These are phyloP conservation scores for Melanostigma gelatinosum DNA, from an alignment of 2,113 vertebrate species.

Conservation along the genomic window DNA sequence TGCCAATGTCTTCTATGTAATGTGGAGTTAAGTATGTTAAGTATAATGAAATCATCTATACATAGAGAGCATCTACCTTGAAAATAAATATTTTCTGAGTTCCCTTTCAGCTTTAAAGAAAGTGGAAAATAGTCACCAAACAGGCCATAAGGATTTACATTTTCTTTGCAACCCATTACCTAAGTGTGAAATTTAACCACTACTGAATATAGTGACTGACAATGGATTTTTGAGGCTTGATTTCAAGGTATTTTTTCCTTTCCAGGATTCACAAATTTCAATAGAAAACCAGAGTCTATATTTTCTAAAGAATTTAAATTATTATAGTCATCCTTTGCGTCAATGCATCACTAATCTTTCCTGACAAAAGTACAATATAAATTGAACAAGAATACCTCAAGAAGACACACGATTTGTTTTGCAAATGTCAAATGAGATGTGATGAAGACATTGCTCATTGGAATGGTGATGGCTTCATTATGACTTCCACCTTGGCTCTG, in stretches of 20 bases:
- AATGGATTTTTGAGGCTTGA: neutral
- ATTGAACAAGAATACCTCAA: neutral
- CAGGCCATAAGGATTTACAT: too few relatives aligned
- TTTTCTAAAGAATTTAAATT: neutral
- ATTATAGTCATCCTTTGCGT: neutral
- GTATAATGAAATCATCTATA: neutral
- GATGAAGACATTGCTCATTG: slow-evolving; percentile 39
- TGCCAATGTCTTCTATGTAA: neutral
- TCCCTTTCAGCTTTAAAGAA: neutral
- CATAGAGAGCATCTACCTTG: neutral
- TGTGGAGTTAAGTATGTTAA: neutral
- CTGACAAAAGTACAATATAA: neutral
- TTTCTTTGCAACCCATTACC: neutral
- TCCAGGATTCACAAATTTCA: neutral
- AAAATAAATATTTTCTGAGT: neutral
- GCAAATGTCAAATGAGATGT: slow-evolving; percentile 27
- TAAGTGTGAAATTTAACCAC: neutral
- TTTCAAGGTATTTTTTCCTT: neutral
- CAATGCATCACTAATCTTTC: neutral
- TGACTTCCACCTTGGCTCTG: slow-evolving; percentile 43
- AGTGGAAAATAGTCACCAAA: neutral
- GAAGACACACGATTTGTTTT: neutral
- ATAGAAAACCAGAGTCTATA: neutral
- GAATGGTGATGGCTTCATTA: slow-evolving; percentile 44
- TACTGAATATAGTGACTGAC: neutral